Evolutionary conservation across 2,113 vertebrate species (phyloP).

Genomic region (Petaurus breviceps): DNA sequence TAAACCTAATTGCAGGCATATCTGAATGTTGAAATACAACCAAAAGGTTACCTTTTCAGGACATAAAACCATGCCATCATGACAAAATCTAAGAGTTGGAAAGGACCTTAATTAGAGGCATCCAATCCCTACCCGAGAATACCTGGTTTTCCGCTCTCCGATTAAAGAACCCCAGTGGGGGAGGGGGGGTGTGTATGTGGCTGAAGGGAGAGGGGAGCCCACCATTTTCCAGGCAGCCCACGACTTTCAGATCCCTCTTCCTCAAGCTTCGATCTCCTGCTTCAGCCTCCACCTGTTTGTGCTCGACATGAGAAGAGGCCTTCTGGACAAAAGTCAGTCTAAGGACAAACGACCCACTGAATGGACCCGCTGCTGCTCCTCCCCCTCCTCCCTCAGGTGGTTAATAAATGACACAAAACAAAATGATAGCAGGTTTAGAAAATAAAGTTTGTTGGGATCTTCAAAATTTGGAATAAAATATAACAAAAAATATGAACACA

Average conservation of each 20-base stretch:
- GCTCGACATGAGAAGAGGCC: no score
- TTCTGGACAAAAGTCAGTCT: no score
- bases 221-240: no score
- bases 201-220: no score
- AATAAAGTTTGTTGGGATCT: conserved; percentile 80
- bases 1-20: background rate
- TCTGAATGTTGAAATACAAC: background rate
- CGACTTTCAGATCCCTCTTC: no score
- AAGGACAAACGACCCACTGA: background rate
- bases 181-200: no score
- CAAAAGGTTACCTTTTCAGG: background rate
- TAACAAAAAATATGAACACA: conserved; percentile 66
- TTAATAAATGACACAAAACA: conserved; percentile 78
- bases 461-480: conserved; percentile 62
- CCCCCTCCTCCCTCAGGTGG: background rate
- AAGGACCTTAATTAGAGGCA: background rate
- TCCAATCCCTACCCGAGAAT: background rate
- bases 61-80: background rate
- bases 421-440: conserved; percentile 75
- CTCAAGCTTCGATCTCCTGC: background rate
- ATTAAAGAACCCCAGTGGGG: background rate
- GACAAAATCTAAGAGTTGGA: background rate
- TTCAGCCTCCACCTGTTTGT: background rate
- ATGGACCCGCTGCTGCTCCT: background rate
- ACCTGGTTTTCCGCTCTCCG: background rate